Base-by-base conservation (phyloP, 2,797 vertebrate species). In the Micropoecilia bifurca region DNA sequence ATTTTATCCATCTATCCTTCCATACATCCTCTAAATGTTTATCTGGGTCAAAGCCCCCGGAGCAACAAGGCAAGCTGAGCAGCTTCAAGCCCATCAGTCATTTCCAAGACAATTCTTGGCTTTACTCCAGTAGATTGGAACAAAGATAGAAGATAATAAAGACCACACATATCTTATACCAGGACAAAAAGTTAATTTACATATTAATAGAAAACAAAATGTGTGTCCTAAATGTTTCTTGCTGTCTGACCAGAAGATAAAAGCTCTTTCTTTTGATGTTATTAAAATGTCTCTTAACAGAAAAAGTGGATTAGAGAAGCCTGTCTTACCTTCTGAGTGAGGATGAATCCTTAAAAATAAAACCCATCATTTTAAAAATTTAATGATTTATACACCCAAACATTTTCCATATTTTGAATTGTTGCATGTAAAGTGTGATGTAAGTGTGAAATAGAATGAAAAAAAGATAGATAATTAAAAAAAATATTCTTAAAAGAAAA, bases 1-100 rank as follows among this genome's bases (percentile, higher is more conserved):
- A 68, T 71, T 79, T n/a, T 43, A 81, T 85, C 74, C 1, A 20
- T 80, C 50, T 10, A 53, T 74, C 41, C 59, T 22, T 79, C 57
- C 18, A 50, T 83, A 33, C 66, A 72, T 85, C 57, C 63, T 77
- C 39, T 59, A 61, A 71, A 78, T 71, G 79, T 80, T 80, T 79
- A 86, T 82, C 48, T 76, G 76, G 74, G 74, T 88, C 84, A 80
- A 50, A 75, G 39, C 28, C 59, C 48, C 8, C 0, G 8, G 33
- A 79, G 57, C 68, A 47, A 30, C 25, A 33, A 79, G 33, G 22
- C 73, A 46, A 36, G 69, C 76, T 4, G 50, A 74, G 68, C 2
- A 7, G 20, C 46, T 48, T 30, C 6, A 18, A 72, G 76, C 36
- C 68, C 74, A 71, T 81, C 73, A 46, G 59, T 81, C 81, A 79